These are phyloP conservation scores for Psilopsiagon aymara DNA, from an alignment of 2,113 vertebrate genomes.

Conservation along the genomic window DNA sequence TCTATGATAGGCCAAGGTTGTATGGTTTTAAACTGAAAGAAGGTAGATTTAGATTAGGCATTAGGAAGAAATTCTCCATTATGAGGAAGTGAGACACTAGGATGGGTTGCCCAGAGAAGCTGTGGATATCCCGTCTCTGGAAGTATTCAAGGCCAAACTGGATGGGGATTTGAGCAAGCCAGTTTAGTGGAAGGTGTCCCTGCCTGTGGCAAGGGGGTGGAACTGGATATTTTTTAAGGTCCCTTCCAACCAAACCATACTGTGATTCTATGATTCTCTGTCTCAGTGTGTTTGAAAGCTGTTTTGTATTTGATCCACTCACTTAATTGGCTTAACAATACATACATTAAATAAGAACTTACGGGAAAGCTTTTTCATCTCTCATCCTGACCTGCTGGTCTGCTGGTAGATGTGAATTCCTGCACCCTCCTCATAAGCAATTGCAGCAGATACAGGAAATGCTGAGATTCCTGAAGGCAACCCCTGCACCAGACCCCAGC, in stretches of 20 bases:
- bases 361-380: neutral
- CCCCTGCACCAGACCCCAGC: neutral
- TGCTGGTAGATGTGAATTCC: neutral
- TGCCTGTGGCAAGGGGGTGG: neutral
- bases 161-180: neutral
- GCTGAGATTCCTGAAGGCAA: rapidly evolving
- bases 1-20: neutral
- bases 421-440: neutral
- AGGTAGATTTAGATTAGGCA: neutral
- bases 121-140: neutral
- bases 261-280: neutral
- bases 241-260: neutral
- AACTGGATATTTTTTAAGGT: neutral
- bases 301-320: neutral
- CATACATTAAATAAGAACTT: neutral
- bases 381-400: neutral
- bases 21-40: neutral
- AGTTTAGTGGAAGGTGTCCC: neutral
- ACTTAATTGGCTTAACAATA: neutral
- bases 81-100: neutral
- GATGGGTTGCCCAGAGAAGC: neutral
- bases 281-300: neutral
- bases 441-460: neutral
- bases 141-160: neutral
- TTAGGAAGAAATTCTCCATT: neutral